Base-by-base conservation (phyloP, 2,113 vertebrate species). In the Prunella fulvescens region DNA sequence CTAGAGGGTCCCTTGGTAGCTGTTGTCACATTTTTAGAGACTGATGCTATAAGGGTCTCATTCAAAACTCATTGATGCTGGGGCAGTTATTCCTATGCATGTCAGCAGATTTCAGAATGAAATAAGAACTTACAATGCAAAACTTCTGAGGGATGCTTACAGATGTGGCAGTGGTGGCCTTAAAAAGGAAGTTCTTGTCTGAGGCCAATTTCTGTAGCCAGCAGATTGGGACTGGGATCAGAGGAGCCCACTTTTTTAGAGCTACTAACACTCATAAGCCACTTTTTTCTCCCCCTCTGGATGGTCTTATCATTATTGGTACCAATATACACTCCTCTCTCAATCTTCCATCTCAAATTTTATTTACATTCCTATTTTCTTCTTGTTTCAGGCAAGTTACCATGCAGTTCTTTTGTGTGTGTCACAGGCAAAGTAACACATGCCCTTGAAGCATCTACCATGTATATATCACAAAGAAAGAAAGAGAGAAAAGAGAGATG, bases 1-100 rank as follows among this genome's bases (percentile, higher is more conserved):
- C 58, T 65, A 67, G 83, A 56, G 39, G 48, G 33, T 56, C 78
- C 39, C 86, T 90, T 58, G 80, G 80, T 51, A 77, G 23, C 26
- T 65, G 64, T 56, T 88, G 90, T 80, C 81, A 77, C 83, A 94
- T 81, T 96, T 87, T 90, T 28, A 51, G 85, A 95, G 70, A 79
- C 78, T 61, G 84, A 96, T 92, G 51, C 29, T 66, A 4, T 54
- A 72, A 81, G 54, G 19, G 77, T 84, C 72, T 93, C 66, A 81
- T 93, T 88, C 85, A 72, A 91, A 90, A 56, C 81, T 79, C 78
- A 72, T 22, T 37, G 61, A 94, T 50, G 86, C 58, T 69, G 42
- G 31, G 31, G 56, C 42, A 70, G 64, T 57, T 93, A 82, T 73
- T 73, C 51, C 77, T 64, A 45, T 2, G 7, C 14, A 45, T 1